These are phyloP conservation scores for Merluccius polli DNA, from an alignment of 2,797 vertebrate genomes.

Conservation along the genomic window DNA sequence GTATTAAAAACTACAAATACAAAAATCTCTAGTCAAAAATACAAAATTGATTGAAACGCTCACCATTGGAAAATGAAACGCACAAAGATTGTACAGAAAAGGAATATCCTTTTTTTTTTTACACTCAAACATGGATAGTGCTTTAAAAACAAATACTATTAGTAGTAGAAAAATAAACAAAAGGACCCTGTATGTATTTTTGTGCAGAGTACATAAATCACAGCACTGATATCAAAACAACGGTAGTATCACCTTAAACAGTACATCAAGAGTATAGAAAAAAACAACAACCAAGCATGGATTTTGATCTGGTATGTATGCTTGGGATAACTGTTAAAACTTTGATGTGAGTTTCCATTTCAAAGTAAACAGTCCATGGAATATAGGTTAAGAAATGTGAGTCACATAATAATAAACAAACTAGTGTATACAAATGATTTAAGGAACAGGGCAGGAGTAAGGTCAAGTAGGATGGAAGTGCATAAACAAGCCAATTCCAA, in stretches of 20 bases:
- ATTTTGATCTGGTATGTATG: constrained; percentile 24
- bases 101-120: neutral
- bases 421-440: constrained; percentile 15
- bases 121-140: neutral
- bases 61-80: constrained; percentile 10
- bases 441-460: neutral
- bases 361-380: constrained; percentile 27
- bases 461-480: neutral
- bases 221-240: neutral
- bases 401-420: neutral
- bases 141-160: constrained; percentile 1
- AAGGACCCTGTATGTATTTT: constrained; percentile 14
- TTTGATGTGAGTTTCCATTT: constrained; percentile 3
- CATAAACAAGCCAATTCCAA: constrained; percentile 10
- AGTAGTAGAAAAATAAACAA: neutral
- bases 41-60: constrained; percentile 47
- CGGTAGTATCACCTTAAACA: neutral
- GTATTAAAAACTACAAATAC: constrained; percentile 30
- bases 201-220: constrained; percentile 9
- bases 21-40: constrained; percentile 39
- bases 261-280: neutral
- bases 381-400: neutral
- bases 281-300: neutral
- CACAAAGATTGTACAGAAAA: neutral
- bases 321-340: constrained; percentile 8